Evolutionary conservation across 37 sponge, comb jelly and placozoan genomes (phyloP), one percentile per base, ranked within the genome.

Genomic region (Halichondria panicea): DNA sequence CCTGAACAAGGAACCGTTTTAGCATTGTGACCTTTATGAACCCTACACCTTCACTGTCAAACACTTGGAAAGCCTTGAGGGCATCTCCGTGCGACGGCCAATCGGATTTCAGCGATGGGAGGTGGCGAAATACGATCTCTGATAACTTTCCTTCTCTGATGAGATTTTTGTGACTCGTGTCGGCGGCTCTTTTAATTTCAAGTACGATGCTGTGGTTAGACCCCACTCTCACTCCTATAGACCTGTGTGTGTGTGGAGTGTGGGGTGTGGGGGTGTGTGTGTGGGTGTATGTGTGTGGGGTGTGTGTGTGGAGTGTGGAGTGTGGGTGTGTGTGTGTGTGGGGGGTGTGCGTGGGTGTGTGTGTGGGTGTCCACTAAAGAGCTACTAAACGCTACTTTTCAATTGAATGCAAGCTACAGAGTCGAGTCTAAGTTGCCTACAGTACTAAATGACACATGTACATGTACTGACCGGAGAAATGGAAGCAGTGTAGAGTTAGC

Each of bases 11-110:
- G 43, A 88, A 88, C 62, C 79, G 71, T 68, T 88, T 88, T 55
- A 88, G 61, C 68, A 82, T 80, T 46, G 68, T 81, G 52, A 78
- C 83, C 68, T 81, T 77, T 22, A 88, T 88, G 56, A 76, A 88
- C 37, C 83, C 77, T 39, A 73, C 32, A 2, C 88, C 88, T 31
- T 88, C 88, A 12, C 77, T 82, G 44, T 88, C 88, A 82, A 88
- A 88, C 68, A 88, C 88, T 18, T 74, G 45, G 48, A 88, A 88
- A 5, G 88, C 88, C 65, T 59, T 77, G 22, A 66, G 69, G 0
- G 77, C 88, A 64, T 82, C 78, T 21, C 33, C 39, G 56, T 88
- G 76, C 27, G 71, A 59, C 8, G 88, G 88, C 88, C 88, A 88
- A 33, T 66, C 35, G 3, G 28, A 25, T 3, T 36, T 18, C 38